A percentile compares a stretch with the other conserved stretches of the same genome.
Conservation (phyloP, 2,797 vertebrate species). For the Fundulus diaphanus region DNA sequence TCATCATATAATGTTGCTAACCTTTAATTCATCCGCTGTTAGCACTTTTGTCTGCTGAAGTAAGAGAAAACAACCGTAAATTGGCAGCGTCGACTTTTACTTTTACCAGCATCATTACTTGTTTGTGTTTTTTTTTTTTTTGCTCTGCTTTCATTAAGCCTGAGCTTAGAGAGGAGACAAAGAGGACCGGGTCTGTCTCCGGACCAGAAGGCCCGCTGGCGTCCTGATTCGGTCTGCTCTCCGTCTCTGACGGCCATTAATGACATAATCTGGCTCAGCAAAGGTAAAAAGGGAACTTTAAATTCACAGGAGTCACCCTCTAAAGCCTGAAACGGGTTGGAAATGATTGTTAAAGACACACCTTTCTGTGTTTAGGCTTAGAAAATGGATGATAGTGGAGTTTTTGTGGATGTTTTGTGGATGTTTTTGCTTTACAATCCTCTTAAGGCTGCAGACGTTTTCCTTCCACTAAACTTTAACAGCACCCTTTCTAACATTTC, state of each 20-base stretch:
- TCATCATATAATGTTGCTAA: slow-evolving; percentile 85
- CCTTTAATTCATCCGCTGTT: slow-evolving; percentile 95
- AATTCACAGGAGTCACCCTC: not conserved
- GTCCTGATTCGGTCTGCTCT: not conserved
- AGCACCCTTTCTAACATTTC: no score
- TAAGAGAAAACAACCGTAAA: slow-evolving; percentile 68
- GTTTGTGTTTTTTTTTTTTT: not conserved
- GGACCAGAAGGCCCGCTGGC: not conserved
- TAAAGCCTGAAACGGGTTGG: not conserved
- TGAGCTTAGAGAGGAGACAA: not conserved
- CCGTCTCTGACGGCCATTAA: not conserved
- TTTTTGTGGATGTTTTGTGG: no score
- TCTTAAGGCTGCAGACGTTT: no score
- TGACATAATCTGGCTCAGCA: not conserved
- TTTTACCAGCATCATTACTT: slow-evolving; percentile 23
- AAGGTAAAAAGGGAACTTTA: not conserved
- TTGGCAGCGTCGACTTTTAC: slow-evolving; percentile 53
- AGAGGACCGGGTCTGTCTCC: not conserved
- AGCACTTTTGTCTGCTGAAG: slow-evolving; percentile 89
- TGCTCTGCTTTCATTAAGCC: slow-evolving; percentile 2
- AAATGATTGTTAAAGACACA: not conserved
- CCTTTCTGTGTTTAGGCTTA: not conserved
- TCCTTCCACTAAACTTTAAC: no score
- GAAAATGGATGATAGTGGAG: not conserved
- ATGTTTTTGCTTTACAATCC: no score